Conservation (phyloP, 2,113 vertebrate species). For the Catharus bicknelli region DNA sequence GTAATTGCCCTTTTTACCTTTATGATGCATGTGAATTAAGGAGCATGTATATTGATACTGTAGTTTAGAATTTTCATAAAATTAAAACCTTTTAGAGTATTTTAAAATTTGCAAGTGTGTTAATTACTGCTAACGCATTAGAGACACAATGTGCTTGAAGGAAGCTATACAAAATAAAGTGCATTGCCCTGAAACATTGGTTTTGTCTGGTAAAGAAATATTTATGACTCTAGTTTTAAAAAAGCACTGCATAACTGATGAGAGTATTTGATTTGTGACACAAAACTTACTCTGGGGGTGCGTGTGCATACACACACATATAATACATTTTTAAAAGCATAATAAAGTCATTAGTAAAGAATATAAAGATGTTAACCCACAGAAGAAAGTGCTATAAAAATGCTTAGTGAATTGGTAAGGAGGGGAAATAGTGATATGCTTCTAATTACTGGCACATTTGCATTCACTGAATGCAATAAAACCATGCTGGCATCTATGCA, state of each 20-base stretch:
- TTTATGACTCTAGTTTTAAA: not conserved
- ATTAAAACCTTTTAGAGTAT: not conserved
- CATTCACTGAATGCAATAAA: not conserved
- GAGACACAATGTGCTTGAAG: not conserved
- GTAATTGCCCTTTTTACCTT: not conserved
- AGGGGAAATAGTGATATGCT: not conserved
- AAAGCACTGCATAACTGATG: not conserved
- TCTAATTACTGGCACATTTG: not conserved
- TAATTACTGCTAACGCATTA: not conserved
- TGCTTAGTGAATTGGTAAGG: not conserved
- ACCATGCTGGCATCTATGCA: not conserved
- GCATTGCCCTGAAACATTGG: not conserved
- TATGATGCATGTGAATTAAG: not conserved
- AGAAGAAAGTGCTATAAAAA: not conserved
- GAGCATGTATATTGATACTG: not conserved
- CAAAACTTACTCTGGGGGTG: not conserved
- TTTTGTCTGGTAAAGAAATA: constrained; percentile 23
- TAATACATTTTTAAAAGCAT: not conserved
- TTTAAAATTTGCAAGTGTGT: not conserved
- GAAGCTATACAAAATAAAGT: constrained; percentile 22
- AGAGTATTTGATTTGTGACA: not conserved
- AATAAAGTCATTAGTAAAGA: not conserved
- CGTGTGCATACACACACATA: not conserved
- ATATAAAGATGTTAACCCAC: not conserved
- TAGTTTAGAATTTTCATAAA: not conserved